Evolutionary conservation across 2,888 invertebrate genomes (phyloP).

Genomic region (Cheilosia urbana): DNA sequence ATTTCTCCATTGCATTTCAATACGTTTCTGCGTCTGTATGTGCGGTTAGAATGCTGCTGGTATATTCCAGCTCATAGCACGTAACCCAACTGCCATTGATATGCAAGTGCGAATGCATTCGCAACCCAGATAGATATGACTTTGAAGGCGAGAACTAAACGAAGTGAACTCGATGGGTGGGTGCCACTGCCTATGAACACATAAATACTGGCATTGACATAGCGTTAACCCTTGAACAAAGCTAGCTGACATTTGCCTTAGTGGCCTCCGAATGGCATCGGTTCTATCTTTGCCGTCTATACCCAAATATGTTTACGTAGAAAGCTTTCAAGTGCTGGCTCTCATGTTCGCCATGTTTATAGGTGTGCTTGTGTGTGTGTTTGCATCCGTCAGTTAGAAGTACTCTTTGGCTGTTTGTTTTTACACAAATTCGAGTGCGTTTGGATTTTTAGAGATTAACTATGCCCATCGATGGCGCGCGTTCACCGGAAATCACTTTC

Average conservation of each 20-base stretch:
- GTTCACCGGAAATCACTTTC: conserved; percentile 70
- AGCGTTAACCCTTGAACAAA: conserved; percentile 73
- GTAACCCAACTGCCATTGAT: conserved; percentile 44
- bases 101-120: conserved; percentile 57
- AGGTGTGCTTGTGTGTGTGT: not conserved
- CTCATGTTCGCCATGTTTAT: conserved; percentile 20
- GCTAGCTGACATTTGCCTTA: conserved; percentile 72
- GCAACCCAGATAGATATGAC: conserved; percentile 57
- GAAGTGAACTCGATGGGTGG: conserved; percentile 54
- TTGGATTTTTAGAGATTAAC: conserved; percentile 46
- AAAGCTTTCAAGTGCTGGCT: conserved; percentile 72
- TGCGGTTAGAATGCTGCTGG: conserved; percentile 39
- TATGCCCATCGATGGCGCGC: conserved; percentile 5
- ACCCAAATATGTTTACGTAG: conserved; percentile 48
- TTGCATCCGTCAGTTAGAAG: conserved; percentile 17
- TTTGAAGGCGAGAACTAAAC: conserved; percentile 42
- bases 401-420: conserved; percentile 11
- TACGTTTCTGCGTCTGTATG: not conserved
- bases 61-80: conserved; percentile 10
- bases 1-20: conserved; percentile 54
- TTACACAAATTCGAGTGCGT: conserved; percentile 29
- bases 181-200: conserved; percentile 20
- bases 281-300: conserved; percentile 25
- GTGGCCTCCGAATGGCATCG: conserved; percentile 47
- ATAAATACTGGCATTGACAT: conserved; percentile 72